Percentiles rank a stretch among this genome's conserved stretches.
phyloP scores from a whole-genome alignment of 2,888 invertebrate genomes.

The Platycheirus albimanus region DNA sequence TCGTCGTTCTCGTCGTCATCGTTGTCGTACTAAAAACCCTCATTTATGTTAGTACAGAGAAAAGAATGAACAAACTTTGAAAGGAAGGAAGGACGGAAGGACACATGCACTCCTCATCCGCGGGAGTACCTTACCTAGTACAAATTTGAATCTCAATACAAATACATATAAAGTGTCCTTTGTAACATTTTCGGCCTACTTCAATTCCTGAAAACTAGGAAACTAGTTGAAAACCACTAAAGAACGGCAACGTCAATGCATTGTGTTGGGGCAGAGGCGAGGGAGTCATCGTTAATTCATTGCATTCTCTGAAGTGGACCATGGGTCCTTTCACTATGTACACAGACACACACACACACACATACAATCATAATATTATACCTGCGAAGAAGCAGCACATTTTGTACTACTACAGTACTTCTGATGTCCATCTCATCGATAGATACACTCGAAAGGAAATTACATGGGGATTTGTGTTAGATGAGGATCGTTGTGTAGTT shows the following conservation, averaged over 20 bases:
- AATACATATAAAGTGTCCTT: conserved; percentile 60
- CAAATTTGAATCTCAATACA: conserved; percentile 52
- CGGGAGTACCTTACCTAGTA: conserved; percentile 3
- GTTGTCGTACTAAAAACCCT: not conserved
- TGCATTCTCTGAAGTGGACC: conserved; percentile 43
- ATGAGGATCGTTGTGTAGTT: conserved; percentile 58
- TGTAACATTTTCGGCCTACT: conserved; percentile 57
- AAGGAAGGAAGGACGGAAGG: conserved; percentile 39
- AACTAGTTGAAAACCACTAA: conserved; percentile 38
- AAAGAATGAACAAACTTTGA: conserved; percentile 38
- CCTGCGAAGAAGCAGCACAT: conserved; percentile 13
- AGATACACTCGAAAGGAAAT: conserved; percentile 49
- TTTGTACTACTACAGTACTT: conserved; percentile 25
- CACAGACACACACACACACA: not conserved
- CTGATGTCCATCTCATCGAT: conserved; percentile 35
- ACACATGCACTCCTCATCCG: conserved; percentile 22
- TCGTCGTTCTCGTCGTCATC: not conserved
- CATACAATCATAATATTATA: not conserved
- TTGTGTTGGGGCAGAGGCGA: not conserved
- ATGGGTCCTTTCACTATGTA: not conserved
- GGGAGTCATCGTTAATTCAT: conserved; percentile 59
- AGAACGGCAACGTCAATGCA: conserved; percentile 23
- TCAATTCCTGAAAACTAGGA: conserved; percentile 11
- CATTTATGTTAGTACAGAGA: conserved; percentile 3
- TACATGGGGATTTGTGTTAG: conserved; percentile 67